Conservation (phyloP, 2,797 vertebrate genomes). For the Ficedula albicollis region DNA sequence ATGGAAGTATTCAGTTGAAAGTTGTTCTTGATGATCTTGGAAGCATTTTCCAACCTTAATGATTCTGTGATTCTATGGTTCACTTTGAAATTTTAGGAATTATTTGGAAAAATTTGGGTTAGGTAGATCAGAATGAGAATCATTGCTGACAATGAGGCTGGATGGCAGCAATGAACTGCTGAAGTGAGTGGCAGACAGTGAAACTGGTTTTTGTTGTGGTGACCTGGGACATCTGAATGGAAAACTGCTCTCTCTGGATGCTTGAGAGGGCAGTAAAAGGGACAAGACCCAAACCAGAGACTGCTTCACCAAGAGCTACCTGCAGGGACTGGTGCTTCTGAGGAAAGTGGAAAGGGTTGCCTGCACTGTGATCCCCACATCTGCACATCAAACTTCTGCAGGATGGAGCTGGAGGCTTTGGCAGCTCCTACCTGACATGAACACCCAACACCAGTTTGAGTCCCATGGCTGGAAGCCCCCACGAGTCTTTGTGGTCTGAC, state of each 20-base stretch:
- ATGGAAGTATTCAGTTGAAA: neutral
- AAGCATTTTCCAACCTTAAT: neutral
- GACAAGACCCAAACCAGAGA: neutral
- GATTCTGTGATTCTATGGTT: neutral
- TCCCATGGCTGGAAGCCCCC: neutral
- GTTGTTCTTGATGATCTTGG: neutral
- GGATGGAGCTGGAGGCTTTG: slow-evolving; percentile 7
- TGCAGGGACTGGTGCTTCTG: neutral
- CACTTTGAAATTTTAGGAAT: neutral
- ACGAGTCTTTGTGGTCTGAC: neutral
- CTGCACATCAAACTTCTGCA: neutral
- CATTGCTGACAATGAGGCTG: rapidly evolving
- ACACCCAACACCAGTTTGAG: rapidly evolving
- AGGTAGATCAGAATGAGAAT: neutral
- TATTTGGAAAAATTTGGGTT: neutral
- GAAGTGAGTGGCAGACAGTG: neutral
- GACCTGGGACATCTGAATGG: neutral
- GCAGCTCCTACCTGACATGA: neutral
- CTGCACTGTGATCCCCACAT: neutral
- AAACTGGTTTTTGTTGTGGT: neutral
- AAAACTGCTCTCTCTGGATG: neutral
- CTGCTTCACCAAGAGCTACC: neutral
- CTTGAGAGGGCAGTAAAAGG: neutral
- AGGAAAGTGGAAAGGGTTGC: neutral
- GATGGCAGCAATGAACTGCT: neutral